Evolutionary conservation across 2,888 invertebrate genomes (phyloP), one percentile per base, ranked within the genome.

Genomic region (Microctonus hyperodae): DNA sequence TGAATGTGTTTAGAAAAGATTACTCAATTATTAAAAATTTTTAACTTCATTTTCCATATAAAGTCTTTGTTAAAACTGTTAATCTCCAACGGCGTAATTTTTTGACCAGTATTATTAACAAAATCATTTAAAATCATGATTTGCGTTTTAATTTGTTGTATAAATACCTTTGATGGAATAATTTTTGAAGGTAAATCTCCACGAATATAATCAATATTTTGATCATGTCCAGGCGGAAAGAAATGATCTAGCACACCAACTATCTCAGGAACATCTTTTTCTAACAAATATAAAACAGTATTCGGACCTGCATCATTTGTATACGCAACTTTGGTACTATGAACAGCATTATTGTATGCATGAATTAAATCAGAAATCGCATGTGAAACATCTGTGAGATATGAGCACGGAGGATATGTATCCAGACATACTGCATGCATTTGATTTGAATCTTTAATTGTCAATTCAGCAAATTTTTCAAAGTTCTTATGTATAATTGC

Each of bases 231-330:
- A 65, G 89, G 86, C 20, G 95, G 96, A 76, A 95, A 95, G 48
- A 89, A 87, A 76, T 90, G 83, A 77, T 90, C 88, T 5, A 97
- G 83, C 13, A 94, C 82, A 31, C 89, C 85, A 25, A 93, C 68
- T 11, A 96, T 86, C 76, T 88, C 87, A 0, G 90, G 86, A 0
- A 96, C 90, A 81, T 93, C 88, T 70, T 92, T 85, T 73, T 94
- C 90, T 58, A 94, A 84, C 16, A 96, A 84, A 85, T 93, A 97
- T 0, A 98, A 84, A 82, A 96, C 97, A 4, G 96, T 96, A 87
- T 99, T 99, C 58, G 98, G 94, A 5, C 99, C 99, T 64, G 99
- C 99, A 88, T 99, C 99, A 86, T 96, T 99, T 16, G 98, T 98
- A 82, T 99, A 99, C 0, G 97, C 96, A 7, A 95, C 92, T 85